These are phyloP conservation scores for Monodelphis domestica DNA, from an alignment of 2,797 vertebrate species.

Conservation along the genomic window DNA sequence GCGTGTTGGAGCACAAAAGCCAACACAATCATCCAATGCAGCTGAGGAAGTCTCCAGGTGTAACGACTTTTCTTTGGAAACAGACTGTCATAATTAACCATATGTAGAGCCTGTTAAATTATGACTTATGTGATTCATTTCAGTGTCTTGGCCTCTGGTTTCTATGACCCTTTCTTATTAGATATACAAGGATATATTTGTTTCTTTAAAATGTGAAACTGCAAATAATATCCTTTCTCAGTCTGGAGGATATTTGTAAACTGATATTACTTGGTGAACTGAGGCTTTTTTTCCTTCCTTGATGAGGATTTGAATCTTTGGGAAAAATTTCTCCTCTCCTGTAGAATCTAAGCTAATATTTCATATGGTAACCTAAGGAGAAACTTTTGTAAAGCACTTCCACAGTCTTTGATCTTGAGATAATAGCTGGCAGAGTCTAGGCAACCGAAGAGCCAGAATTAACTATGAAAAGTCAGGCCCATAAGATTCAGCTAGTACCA, in stretches of 20 bases:
- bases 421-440: neutral
- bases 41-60: too few relatives aligned
- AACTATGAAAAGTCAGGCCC: neutral
- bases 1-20: too few relatives aligned
- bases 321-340: neutral
- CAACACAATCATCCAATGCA: too few relatives aligned
- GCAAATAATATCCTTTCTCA: neutral
- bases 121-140: neutral
- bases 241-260: neutral
- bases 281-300: neutral
- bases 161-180: neutral
- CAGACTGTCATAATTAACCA: neutral
- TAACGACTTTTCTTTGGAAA: too few relatives aligned
- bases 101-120: neutral
- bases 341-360: neutral
- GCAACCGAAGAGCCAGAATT: neutral
- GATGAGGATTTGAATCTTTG: neutral
- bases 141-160: neutral
- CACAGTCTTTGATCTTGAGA: neutral
- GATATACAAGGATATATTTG: neutral
- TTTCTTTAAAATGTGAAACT: neutral
- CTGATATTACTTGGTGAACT: neutral
- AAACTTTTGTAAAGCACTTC: neutral
- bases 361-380: neutral
- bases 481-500: neutral